Conservation (phyloP, 2,797 vertebrate species). For the Chromobotia macracanthus region DNA sequence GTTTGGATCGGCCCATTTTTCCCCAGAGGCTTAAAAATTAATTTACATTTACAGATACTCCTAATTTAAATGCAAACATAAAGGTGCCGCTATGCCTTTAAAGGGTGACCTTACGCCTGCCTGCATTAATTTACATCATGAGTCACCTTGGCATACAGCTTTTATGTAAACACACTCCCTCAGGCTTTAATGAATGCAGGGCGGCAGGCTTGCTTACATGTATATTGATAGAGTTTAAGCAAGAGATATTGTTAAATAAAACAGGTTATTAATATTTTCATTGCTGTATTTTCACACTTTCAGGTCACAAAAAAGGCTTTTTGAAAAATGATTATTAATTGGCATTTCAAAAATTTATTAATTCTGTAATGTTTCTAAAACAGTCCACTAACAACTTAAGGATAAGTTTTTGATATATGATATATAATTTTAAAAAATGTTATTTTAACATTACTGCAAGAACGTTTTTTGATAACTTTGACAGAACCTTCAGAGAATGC, state of each 20-base stretch:
- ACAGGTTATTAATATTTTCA: no score
- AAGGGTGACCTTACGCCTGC: constrained; percentile 41
- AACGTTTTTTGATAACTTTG: not conserved
- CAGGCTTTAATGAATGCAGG: constrained; percentile 11
- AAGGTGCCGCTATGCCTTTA: constrained; percentile 40
- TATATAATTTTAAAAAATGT: no score
- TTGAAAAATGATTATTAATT: no score
- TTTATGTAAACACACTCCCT: not conserved
- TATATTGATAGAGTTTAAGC: constrained; percentile 4
- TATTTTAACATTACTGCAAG: no score
- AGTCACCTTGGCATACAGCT: constrained; percentile 40
- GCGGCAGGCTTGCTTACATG: constrained; percentile 16
- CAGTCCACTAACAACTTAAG: no score
- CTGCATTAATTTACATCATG: constrained; percentile 42
- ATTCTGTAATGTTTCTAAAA: no score
- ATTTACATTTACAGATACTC: constrained; percentile 49
- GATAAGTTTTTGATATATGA: no score
- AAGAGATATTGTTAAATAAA: not conserved
- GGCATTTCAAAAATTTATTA: no score
- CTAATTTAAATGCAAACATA: constrained; percentile 33
- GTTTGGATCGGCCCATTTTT: constrained; percentile 12
- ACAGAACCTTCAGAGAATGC: no score
- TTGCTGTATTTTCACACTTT: no score
- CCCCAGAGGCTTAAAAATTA: constrained; percentile 36
- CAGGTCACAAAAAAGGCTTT: no score